Evolutionary conservation across 23 tunicate genomes (phyloP), one percentile per base, ranked within the genome.

Genomic region (Diplosoma virens): DNA sequence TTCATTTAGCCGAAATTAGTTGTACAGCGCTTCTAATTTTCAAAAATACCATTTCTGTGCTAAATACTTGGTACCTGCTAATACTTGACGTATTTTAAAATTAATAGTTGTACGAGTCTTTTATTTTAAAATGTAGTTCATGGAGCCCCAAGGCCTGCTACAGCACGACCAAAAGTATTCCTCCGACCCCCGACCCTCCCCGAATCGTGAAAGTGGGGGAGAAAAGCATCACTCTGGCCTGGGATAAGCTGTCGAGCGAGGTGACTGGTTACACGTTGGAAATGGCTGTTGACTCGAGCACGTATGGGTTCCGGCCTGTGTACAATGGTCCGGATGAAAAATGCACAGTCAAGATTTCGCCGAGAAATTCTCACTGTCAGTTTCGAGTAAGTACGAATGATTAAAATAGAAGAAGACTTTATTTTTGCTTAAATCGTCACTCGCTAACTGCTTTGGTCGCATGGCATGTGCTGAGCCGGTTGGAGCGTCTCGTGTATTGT

Each of bases 61-160:
- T n/a, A n/a, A n/a, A n/a, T n/a, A n/a, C n/a, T n/a, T n/a, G n/a
- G n/a, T n/a, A n/a, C n/a, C n/a, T n/a, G n/a, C n/a, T n/a, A n/a
- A n/a, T n/a, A n/a, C n/a, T n/a, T n/a, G n/a, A n/a, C n/a, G n/a
- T n/a, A n/a, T n/a, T n/a, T n/a, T n/a, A n/a, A n/a, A n/a, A n/a
- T n/a, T n/a, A n/a, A n/a, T n/a, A n/a, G n/a, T n/a, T n/a, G n/a
- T n/a, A n/a, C n/a, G n/a, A n/a, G n/a, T n/a, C n/a, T n/a, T n/a
- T n/a, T n/a, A n/a, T n/a, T n/a, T n/a, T n/a, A n/a, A n/a, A n/a
- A n/a, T 83, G 27, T 58, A 87, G 94, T 33, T 18, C 73, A 17
- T 87, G 94, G 94, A 87, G 94, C 66, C 48, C 86, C 33, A 79
- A 75, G 55, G 94, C 81, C 4, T 27, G 36, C 9, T 87, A 37